Evolutionary conservation across 2,113 vertebrate species (phyloP), one percentile per base, ranked within the genome.

Genomic region (Rhinopomastus cyanomelas): DNA sequence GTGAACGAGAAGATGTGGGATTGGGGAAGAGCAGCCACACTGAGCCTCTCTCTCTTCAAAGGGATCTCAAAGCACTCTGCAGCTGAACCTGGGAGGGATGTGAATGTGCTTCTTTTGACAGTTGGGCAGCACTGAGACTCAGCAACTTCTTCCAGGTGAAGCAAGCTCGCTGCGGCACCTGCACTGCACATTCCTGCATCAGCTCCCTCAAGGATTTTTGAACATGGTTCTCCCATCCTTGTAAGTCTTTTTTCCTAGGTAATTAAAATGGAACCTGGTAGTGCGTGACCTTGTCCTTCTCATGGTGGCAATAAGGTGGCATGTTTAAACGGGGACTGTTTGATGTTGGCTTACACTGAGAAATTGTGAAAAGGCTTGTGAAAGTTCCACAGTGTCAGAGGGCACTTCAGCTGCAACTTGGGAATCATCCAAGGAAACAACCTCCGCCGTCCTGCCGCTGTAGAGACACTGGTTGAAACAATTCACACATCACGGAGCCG

Each of bases 401-500:
- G 68, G 29, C n/a, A 19, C 71, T 85, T 66, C 32, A 81, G 68
- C 37, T 42, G 11, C 51, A 59, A 69, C 68, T 26, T 93, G 48
- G 64, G 82, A 66, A n/a, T 42, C 11, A 9, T 23, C 53, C 29
- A 52, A 68, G 72, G 56, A 78, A 64, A 83, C 48, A 52, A 55
- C 16, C 26, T 62, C 76, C 53, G 21, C 30, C 5, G 0, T 61
- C 77, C 62, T 39, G 17, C n/a, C n/a, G n/a, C 86, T 79, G 34
- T 73, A 76, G 69, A 87, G 71, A 79, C 90, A 88, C 71, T 85
- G 73, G 69, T 75, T 65, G 62, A 81, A 89, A 49, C 51, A 65
- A 89, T 95, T 95, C 91, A 83, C 94, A 91, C 92, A 92, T 94
- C 83, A 86, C 65, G 92, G 88, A 44, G 88, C 64, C 90, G 73